These are phyloP conservation scores for Novumbra hubbsi DNA, from an alignment of 2,797 vertebrate species.

Conservation along the genomic window DNA sequence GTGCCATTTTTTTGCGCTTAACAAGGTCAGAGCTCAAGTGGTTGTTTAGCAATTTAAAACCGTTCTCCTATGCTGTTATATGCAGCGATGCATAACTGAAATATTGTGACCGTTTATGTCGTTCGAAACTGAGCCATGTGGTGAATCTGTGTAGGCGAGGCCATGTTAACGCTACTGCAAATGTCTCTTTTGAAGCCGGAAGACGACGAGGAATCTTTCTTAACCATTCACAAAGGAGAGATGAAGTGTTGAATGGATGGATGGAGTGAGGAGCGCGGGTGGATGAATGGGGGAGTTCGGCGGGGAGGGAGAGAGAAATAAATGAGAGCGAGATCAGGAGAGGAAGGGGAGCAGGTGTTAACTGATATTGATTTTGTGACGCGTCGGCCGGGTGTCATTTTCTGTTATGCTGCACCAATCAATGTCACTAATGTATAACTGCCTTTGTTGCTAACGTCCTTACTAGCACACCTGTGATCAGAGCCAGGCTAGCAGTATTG, in stretches of 20 bases:
- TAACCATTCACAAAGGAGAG: too few relatives aligned
- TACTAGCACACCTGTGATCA: constrained; percentile 2
- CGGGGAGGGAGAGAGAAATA: neutral
- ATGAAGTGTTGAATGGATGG: too few relatives aligned
- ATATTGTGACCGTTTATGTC: neutral
- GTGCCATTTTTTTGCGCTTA: neutral
- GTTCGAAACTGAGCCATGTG: neutral
- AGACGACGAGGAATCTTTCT: too few relatives aligned
- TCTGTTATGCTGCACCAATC: neutral
- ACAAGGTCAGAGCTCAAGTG: neutral
- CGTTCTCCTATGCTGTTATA: neutral
- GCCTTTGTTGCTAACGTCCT: neutral
- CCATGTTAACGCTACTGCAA: too few relatives aligned
- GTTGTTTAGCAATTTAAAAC: neutral
- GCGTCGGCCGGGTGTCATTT: neutral
- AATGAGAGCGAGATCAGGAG: neutral
- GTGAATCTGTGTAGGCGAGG: too few relatives aligned
- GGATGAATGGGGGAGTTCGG: too few relatives aligned
- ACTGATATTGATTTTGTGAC: neutral
- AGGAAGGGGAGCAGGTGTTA: neutral
- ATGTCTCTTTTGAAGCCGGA: too few relatives aligned
- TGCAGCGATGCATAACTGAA: neutral
- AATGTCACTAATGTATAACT: neutral
- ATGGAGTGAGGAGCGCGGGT: too few relatives aligned
- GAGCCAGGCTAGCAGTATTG: neutral